Conservation (phyloP, 2,113 vertebrate species). For the Thamnophis sirtalis region DNA sequence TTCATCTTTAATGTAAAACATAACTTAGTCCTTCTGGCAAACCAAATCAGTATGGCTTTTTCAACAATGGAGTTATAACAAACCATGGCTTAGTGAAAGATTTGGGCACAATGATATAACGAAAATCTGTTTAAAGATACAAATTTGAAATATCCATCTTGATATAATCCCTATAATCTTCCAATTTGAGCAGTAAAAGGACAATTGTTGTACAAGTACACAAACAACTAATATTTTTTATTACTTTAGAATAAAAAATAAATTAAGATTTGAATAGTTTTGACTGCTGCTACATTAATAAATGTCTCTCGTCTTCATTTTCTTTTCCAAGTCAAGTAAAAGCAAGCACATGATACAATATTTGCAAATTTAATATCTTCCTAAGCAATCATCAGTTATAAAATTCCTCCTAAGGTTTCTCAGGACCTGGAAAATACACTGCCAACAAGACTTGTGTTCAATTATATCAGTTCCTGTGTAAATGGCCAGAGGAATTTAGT, state of each 20-base stretch:
- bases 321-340: conserved; percentile 40
- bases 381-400: not conserved
- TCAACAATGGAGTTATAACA: not conserved
- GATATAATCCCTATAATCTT: conserved; percentile 7
- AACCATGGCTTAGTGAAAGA: not conserved
- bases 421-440: not conserved
- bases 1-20: not conserved
- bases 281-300: conserved; percentile 53
- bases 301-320: conserved; percentile 32
- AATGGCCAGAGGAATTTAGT: not conserved
- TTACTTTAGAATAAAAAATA: not conserved
- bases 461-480: not conserved
- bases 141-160: conserved; percentile 8
- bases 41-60: not conserved
- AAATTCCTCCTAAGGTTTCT: not conserved
- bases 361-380: conserved; percentile 29
- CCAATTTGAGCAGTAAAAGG: conserved; percentile 28
- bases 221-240: conserved; percentile 24
- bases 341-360: not conserved
- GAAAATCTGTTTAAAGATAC: not conserved
- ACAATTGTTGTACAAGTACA: conserved; percentile 54
- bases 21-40: not conserved
- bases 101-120: not conserved
- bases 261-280: conserved; percentile 4
- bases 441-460: not conserved